Percentiles rank a stretch among this genome's conserved stretches.
phyloP scores from a whole-genome alignment of 2,888 invertebrate species.

The Melanchra persicariae region DNA sequence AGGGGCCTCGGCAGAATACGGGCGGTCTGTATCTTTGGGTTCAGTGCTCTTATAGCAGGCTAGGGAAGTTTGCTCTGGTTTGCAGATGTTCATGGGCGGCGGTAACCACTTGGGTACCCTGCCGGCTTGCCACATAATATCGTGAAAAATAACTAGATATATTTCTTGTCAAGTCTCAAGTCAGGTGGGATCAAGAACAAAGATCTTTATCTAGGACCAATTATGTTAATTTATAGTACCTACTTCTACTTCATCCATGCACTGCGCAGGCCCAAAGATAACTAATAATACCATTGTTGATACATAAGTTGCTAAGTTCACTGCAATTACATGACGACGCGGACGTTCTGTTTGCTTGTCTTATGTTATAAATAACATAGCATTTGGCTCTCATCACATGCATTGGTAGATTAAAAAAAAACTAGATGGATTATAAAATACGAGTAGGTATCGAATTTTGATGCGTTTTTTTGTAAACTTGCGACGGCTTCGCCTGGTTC shows the following conservation, averaged over 20 bases:
- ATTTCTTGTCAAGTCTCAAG: no score
- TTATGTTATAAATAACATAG: neutral
- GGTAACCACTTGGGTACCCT: no score
- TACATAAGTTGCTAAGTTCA: neutral
- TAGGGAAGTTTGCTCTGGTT: no score
- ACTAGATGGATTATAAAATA: neutral
- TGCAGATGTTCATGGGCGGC: no score
- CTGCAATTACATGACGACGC: conserved; percentile 29
- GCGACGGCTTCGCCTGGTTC: no score
- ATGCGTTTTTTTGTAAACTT: no score
- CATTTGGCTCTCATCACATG: neutral
- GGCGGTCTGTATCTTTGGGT: no score
- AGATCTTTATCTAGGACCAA: conserved; percentile 9
- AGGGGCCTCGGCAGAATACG: no score
- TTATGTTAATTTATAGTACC: conserved; percentile 17
- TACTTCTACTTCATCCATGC: conserved; percentile 27
- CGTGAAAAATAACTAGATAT: no score
- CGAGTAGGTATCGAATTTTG: neutral
- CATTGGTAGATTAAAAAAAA: neutral
- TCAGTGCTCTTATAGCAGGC: no score
- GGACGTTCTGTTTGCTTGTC: conserved; percentile 3
- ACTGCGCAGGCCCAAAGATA: neutral
- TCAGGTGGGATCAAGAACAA: neutral
- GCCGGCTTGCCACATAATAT: no score
- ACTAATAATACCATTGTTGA: conserved; percentile 3